A percentile compares a stretch with the other conserved stretches of the same genome.
phyloP scores from a whole-genome alignment of 2,888 invertebrate species.

The Erebia epiphron region DNA sequence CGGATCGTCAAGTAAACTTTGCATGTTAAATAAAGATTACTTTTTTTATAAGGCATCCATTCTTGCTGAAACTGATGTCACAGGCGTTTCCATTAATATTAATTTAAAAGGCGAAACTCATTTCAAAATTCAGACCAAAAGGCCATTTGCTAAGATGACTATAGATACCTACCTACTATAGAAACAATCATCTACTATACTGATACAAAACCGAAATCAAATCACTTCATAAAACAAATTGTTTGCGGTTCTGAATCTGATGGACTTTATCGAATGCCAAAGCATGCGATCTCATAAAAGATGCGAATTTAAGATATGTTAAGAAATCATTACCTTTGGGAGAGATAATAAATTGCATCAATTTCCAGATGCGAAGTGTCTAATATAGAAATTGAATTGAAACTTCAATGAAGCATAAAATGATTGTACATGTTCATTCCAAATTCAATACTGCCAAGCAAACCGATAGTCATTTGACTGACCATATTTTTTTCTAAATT shows the following conservation, averaged over 20 bases:
- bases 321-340: background rate
- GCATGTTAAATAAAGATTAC: background rate
- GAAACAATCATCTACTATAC: slow-evolving; percentile 2
- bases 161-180: slow-evolving; percentile 20
- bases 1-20: background rate
- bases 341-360: slow-evolving; percentile 11
- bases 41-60: background rate
- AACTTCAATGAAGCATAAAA: slow-evolving; percentile 3
- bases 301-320: slow-evolving; percentile 1
- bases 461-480: background rate
- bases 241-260: background rate
- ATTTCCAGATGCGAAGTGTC: background rate
- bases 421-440: background rate
- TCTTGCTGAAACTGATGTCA: background rate
- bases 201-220: slow-evolving; percentile 18
- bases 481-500: background rate
- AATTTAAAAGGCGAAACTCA: slow-evolving; percentile 7
- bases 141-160: slow-evolving; percentile 7
- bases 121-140: background rate
- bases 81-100: background rate
- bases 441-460: slow-evolving; percentile 6
- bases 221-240: slow-evolving; percentile 17
- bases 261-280: background rate
- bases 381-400: slow-evolving; percentile 11
- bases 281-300: background rate